phyloP scores from a whole-genome alignment of 2,113 vertebrate species.

The Athene cunicularia region DNA sequence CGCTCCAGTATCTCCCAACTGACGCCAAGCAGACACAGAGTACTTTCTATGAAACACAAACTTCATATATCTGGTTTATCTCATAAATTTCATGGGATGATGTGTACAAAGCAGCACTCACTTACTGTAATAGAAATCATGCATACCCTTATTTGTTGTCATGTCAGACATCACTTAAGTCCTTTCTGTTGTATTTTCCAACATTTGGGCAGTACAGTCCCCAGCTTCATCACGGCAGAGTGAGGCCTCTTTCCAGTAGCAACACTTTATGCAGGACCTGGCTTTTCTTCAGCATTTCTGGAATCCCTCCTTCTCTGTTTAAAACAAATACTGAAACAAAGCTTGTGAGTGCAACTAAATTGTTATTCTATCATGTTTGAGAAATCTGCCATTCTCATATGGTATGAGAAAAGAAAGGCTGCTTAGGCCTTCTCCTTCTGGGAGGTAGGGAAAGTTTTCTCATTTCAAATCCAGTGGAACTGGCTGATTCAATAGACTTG shows the following conservation, averaged over 20 bases:
- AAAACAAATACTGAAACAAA: neutral
- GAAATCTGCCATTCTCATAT: neutral
- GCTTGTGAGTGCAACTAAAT: neutral
- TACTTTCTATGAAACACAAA: constrained; percentile 33
- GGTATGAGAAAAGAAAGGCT: neutral
- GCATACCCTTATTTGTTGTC: neutral
- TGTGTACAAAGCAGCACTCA: neutral
- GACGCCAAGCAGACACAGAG: neutral
- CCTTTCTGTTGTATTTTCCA: constrained; percentile 26
- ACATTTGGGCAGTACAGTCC: neutral
- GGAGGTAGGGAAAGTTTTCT: neutral
- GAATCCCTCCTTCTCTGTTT: neutral
- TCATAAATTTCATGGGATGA: neutral
- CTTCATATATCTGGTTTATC: neutral
- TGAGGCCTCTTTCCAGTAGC: neutral
- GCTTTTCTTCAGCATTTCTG: neutral
- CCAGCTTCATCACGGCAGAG: neutral
- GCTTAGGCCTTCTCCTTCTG: neutral
- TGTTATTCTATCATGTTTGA: neutral
- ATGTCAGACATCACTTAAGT: constrained; percentile 35
- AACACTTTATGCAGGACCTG: neutral
- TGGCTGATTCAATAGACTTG: neutral
- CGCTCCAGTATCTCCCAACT: constrained; percentile 19
- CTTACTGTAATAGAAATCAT: constrained; percentile 28
- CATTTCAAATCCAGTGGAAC: neutral